phyloP scores from a whole-genome alignment of 2,888 invertebrate genomes.

The Nasonovia ribisnigri region DNA sequence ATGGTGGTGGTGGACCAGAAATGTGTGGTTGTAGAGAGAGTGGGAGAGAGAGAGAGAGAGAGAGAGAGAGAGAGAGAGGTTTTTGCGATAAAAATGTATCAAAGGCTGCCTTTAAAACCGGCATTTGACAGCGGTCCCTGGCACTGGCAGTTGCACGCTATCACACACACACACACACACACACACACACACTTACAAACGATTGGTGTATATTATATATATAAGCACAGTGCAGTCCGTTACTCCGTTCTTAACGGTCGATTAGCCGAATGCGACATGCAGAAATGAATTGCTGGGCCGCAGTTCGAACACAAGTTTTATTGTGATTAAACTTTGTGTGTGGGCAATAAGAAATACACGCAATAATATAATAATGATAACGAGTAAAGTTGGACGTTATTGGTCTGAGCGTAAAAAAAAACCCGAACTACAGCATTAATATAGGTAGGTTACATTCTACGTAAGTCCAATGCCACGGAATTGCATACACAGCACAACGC shows the following conservation, averaged over 20 bases:
- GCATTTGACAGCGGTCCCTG: constrained; percentile 60
- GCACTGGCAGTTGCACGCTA: constrained; percentile 31
- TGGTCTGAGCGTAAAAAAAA: background rate
- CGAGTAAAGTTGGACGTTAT: constrained; percentile 2
- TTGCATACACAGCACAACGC: background rate
- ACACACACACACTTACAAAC: background rate
- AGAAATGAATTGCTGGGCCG: constrained; percentile 41
- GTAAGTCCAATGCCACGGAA: background rate
- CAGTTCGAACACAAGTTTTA: constrained; percentile 22
- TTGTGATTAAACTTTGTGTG: constrained; percentile 37
- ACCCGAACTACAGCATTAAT: background rate
- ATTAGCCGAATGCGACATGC: constrained; percentile 58
- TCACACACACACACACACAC: background rate
- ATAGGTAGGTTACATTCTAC: background rate
- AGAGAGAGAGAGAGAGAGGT: background rate
- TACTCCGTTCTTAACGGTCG: constrained; percentile 54
- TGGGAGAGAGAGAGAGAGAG: no score
- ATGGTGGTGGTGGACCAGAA: background rate
- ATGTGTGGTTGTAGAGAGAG: background rate
- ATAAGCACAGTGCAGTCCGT: constrained; percentile 1
- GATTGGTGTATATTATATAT: background rate
- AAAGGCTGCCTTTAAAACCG: constrained; percentile 49
- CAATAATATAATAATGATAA: constrained; percentile 37
- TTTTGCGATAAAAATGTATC: constrained; percentile 59
- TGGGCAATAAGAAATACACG: background rate